A percentile compares a stretch with the other conserved stretches of the same genome.
Conservation (phyloP, 2,797 vertebrate genomes). For the Argentina silus region DNA sequence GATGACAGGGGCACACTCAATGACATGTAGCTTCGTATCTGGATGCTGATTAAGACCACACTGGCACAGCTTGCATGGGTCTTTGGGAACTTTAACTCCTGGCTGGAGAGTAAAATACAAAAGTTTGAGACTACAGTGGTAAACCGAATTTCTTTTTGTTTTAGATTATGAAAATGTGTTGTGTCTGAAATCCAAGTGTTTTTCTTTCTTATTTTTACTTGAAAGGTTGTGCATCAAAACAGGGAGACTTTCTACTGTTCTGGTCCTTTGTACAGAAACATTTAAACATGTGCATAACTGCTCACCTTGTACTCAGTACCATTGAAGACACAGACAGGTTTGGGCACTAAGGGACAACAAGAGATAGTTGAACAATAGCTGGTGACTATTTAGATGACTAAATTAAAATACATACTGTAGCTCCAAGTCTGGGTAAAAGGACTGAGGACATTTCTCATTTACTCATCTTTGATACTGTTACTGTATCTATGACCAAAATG, state of each 20-base stretch:
- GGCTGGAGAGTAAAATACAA: conserved; percentile 58
- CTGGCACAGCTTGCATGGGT: conserved; percentile 72
- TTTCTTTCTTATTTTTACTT: too few species aligned
- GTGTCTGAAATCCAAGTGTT: neutral
- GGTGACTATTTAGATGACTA: neutral
- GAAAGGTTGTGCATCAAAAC: too few species aligned
- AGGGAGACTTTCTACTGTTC: neutral
- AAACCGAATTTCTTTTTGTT: neutral
- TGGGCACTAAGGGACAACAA: conserved; percentile 56
- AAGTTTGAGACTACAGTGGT: neutral
- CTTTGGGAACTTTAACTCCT: conserved; percentile 46
- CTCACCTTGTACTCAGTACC: conserved; percentile 75
- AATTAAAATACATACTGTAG: neutral
- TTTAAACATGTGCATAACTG: neutral
- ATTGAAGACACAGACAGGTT: conserved; percentile 75
- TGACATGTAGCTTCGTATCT: conserved; percentile 13
- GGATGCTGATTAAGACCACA: conserved; percentile 66
- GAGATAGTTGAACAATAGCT: neutral
- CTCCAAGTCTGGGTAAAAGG: neutral
- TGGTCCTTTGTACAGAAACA: neutral
- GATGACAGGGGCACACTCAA: conserved; percentile 38
- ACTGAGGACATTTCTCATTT: neutral
- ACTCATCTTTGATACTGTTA: neutral
- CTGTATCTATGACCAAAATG: neutral
- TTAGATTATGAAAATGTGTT: too few species aligned